Conservation (phyloP, 2,888 invertebrate genomes). For the Agonopterix heracliana region DNA sequence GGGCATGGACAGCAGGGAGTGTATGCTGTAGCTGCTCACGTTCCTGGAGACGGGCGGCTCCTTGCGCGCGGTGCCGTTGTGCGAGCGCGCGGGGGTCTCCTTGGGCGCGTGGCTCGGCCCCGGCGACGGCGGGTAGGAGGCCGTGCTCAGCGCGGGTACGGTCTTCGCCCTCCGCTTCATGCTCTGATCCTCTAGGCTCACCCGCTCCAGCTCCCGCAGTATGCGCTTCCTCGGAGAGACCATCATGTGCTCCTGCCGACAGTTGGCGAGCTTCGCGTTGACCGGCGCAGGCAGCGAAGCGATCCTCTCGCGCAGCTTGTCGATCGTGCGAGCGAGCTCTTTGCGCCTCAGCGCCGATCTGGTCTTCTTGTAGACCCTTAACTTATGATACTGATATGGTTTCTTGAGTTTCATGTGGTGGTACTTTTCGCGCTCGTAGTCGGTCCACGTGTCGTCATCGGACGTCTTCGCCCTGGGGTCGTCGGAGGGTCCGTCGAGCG, state of each 20-base stretch:
- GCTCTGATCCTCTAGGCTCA: constrained; percentile 81
- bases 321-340: constrained; percentile 48
- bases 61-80: constrained; percentile 43
- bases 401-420: constrained; percentile 71
- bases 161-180: constrained; percentile 77
- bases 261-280: constrained; percentile 61
- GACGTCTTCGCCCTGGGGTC: constrained; percentile 28
- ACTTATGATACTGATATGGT: constrained; percentile 70
- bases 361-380: constrained; percentile 68
- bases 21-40: constrained; percentile 89
- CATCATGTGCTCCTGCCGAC: constrained; percentile 73
- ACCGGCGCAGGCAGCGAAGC: constrained; percentile 55
- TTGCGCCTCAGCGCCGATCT: constrained; percentile 46
- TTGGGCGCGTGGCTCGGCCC: constrained; percentile 35
- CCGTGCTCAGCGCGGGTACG: constrained; percentile 32
- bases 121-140: constrained; percentile 45
- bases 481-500: constrained; percentile 30
- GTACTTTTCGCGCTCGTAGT: constrained; percentile 60
- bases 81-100: constrained; percentile 29
- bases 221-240: constrained; percentile 90
- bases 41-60: constrained; percentile 53
- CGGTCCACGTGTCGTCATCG: constrained; percentile 49
- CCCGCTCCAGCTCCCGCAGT: constrained; percentile 87
- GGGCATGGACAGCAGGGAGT: constrained; percentile 84
- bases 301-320: constrained; percentile 54